Conservation (phyloP, 2,888 invertebrate species). For the Heliconius aoede region DNA sequence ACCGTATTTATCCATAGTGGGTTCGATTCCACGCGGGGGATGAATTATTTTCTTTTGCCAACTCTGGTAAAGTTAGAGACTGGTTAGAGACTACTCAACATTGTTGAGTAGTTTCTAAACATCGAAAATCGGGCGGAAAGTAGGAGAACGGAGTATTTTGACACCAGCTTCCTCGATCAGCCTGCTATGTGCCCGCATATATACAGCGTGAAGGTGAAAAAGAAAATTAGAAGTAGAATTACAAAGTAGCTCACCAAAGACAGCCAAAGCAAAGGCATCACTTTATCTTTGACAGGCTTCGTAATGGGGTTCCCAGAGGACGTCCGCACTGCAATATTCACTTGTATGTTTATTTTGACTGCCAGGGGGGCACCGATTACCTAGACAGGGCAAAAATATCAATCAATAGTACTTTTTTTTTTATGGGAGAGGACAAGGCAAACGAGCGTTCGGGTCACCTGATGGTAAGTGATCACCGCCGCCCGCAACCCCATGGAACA, state of each 20-base stretch:
- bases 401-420: too few relatives aligned
- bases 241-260: slow-evolving; percentile 84
- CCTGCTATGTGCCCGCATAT: too few relatives aligned
- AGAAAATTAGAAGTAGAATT: background rate
- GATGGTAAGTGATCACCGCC: too few relatives aligned
- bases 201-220: background rate
- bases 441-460: too few relatives aligned
- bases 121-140: background rate
- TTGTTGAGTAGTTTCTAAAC: too few relatives aligned
- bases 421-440: too few relatives aligned
- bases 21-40: background rate
- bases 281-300: slow-evolving; percentile 84
- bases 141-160: background rate
- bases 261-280: slow-evolving; percentile 88
- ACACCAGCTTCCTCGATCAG: background rate
- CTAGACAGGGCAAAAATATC: slow-evolving; percentile 61
- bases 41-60: background rate
- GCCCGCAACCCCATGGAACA: too few relatives aligned
- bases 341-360: slow-evolving; percentile 86
- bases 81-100: too few relatives aligned
- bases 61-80: too few relatives aligned
- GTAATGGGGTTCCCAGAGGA: slow-evolving; percentile 85
- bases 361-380: slow-evolving; percentile 86
- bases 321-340: slow-evolving; percentile 87
- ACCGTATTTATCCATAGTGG: too few relatives aligned